Conservation (phyloP, 2,797 vertebrate species). For the Cirrhinus molitorella region DNA sequence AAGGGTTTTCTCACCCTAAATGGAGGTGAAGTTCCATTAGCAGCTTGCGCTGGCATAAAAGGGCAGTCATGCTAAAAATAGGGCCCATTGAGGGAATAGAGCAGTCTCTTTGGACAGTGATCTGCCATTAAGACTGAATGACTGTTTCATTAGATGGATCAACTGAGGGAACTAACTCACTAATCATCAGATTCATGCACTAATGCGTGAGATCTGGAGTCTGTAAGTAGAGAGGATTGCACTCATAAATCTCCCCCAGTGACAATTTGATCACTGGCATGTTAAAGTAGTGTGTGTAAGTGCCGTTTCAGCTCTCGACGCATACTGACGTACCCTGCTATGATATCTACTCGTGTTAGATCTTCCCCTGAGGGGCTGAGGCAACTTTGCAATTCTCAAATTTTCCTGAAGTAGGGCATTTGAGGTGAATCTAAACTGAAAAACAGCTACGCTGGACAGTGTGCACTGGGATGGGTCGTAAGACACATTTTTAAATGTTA, state of each 20-base stretch:
- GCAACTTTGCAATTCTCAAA: background rate
- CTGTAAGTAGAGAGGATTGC: conserved; percentile 31
- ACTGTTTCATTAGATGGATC: conserved; percentile 55
- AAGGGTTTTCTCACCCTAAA: conserved; percentile 58
- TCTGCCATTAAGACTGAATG: conserved; percentile 55
- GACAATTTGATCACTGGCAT: conserved; percentile 43
- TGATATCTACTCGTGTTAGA: background rate
- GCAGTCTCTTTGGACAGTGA: conserved; percentile 49
- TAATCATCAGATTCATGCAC: conserved; percentile 53
- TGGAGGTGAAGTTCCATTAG: conserved; percentile 57
- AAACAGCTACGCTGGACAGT: background rate
- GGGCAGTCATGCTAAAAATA: conserved; percentile 57
- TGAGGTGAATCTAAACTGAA: background rate
- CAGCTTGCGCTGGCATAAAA: conserved; percentile 34
- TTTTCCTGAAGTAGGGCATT: conserved; percentile 2
- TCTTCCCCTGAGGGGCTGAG: background rate
- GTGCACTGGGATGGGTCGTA: background rate
- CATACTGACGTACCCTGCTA: background rate
- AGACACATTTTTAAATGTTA: no score
- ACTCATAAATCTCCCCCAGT: conserved; percentile 48
- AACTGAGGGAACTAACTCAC: conserved; percentile 44
- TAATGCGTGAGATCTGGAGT: conserved; percentile 46
- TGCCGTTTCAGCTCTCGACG: background rate
- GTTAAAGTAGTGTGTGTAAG: conserved; percentile 21
- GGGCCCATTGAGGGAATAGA: conserved; percentile 51